Evolutionary conservation across 2,113 vertebrate genomes (phyloP), one percentile per base, ranked within the genome.

Genomic region (Dissostichus mawsoni): DNA sequence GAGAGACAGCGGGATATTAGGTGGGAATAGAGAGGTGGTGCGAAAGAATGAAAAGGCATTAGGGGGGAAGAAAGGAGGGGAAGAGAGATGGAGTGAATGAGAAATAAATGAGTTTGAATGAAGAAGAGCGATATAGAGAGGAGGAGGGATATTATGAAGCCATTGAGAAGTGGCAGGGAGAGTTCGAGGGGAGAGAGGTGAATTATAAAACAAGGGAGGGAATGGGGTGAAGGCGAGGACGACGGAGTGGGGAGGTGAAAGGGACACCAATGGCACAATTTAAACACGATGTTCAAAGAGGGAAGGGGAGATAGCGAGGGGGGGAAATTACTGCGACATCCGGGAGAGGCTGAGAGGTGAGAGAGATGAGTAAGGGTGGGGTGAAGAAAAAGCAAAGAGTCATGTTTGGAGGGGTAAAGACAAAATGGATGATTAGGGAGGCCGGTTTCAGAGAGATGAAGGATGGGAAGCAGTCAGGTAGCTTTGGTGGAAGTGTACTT

Each of bases 31-130:
- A 82, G 74, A 80, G 76, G 74, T 70, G 55, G 71, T 70, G 71
- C 7, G 51, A 86, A 69, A 73, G 82, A 88, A 90, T 82, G 81
- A 69, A 90, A 90, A 86, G 83, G 78, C 81, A 90, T 90, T 90
- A 87, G 83, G 5, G 77, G 75, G 59, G 70, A 86, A 89, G 83
- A 86, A 79, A 80, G 69, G 77, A 82, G 36, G 79, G 55, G 81
- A 74, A 72, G 77, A 85, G 78, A 78, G 89, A 73, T 71, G 51
- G 84, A 84, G 82, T 1, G 76, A 93, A 92, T 83, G 87, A 77
- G 87, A 73, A 85, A 83, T 87, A 90, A 90, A 93, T 80, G 90
- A 90, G 79, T 88, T 74, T 17, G 48, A 80, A 81, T 69, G 52
- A 41, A 66, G 81, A 76, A 82, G 79, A 56, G 75, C 59, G 78